These are phyloP conservation scores for Serripes groenlandicus DNA, from an alignment of 2,888 invertebrate genomes.

Conservation along the genomic window DNA sequence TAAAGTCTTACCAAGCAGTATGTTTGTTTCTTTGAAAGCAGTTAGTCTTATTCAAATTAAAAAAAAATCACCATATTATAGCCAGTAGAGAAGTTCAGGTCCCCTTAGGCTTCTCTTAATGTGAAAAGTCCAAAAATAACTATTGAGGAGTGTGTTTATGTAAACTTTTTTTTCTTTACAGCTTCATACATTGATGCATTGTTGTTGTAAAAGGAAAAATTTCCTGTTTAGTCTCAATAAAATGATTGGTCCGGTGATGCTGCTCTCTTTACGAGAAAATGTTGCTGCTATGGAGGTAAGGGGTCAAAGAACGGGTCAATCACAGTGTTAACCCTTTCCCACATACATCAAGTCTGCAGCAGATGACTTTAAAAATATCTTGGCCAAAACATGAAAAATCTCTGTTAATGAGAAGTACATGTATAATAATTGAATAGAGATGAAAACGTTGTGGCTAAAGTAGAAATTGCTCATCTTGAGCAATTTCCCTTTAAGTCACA, in stretches of 20 bases:
- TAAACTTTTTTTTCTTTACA: slow-evolving; percentile 63
- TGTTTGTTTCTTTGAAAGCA: too few species aligned
- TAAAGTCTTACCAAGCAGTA: too few species aligned
- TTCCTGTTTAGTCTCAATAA: slow-evolving; percentile 91
- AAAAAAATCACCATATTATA: too few species aligned
- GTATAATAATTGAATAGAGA: too few species aligned
- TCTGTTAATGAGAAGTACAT: too few species aligned
- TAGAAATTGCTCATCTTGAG: not conserved
- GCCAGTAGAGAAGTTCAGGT: not conserved
- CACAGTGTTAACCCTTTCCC: not conserved
- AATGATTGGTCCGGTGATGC: slow-evolving; percentile 91
- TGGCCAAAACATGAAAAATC: too few species aligned
- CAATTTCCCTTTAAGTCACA: not conserved
- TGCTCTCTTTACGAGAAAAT: slow-evolving; percentile 90
- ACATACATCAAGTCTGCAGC: not conserved
- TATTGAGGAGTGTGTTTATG: not conserved
- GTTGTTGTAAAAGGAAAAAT: slow-evolving; percentile 92
- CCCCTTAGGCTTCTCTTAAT: too few species aligned
- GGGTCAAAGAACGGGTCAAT: too few species aligned
- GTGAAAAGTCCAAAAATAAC: too few species aligned
- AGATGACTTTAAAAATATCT: not conserved
- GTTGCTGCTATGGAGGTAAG: slow-evolving; percentile 87
- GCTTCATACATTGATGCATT: slow-evolving; percentile 87
- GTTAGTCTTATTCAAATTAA: too few species aligned
- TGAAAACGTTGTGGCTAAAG: slow-evolving; percentile 3